phyloP scores from a whole-genome alignment of 2,113 vertebrate genomes.

The Ciconia stormi region DNA sequence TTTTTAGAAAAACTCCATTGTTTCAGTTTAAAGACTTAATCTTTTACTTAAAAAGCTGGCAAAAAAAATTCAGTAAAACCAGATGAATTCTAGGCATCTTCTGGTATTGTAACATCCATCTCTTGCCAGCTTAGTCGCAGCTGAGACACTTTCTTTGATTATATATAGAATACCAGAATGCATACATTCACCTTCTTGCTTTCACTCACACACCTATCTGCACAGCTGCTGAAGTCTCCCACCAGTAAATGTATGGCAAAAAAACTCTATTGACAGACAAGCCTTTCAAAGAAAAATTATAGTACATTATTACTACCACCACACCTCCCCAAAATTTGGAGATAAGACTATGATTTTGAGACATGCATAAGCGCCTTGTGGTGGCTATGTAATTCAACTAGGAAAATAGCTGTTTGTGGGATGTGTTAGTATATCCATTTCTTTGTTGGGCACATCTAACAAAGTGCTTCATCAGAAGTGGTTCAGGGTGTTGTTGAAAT shows the following conservation, averaged over 20 bases:
- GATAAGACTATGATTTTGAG: neutral
- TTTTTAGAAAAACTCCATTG: neutral
- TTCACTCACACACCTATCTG: neutral
- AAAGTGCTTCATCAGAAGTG: neutral
- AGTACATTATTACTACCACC: rapidly evolving
- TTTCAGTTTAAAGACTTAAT: neutral
- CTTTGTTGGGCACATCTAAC: neutral
- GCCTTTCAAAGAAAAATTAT: neutral
- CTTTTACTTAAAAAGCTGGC: neutral
- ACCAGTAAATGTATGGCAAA: neutral
- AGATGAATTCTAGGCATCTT: neutral
- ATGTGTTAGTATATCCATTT: neutral
- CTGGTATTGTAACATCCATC: neutral
- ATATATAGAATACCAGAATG: neutral
- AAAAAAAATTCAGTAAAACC: neutral
- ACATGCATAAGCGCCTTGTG: neutral
- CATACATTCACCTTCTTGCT: neutral
- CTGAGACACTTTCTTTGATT: neutral
- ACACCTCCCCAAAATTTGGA: neutral
- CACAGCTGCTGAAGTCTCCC: neutral
- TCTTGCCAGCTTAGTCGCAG: neutral
- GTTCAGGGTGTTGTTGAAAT: neutral
- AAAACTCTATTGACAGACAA: neutral
- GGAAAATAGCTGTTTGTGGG: neutral
- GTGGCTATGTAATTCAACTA: neutral